phyloP scores from a whole-genome alignment of 2,113 vertebrate species.

The Zosterops hypoxanthus region DNA sequence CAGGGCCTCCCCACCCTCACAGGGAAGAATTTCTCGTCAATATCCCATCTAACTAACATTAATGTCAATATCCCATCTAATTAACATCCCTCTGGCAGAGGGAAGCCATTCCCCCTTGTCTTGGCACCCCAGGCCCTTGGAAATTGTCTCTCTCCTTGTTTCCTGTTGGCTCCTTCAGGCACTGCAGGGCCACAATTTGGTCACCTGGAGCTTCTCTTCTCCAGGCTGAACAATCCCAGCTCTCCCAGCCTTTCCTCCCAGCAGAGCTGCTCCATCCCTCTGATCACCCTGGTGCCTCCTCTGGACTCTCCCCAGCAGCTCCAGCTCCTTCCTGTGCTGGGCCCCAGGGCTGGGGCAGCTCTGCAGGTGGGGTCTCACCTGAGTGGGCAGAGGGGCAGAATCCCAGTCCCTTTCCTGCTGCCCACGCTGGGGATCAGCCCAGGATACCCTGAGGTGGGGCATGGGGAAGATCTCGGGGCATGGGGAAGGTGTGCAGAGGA shows the following conservation, averaged over 20 bases:
- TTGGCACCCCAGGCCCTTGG: accelerated
- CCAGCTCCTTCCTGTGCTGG: neutral
- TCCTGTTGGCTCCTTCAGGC: accelerated
- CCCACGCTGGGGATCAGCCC: neutral
- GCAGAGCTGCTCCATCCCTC: neutral
- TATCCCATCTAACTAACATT: neutral
- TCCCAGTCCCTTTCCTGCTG: neutral
- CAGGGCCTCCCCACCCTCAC: accelerated
- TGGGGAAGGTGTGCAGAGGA: neutral
- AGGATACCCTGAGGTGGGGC: accelerated
- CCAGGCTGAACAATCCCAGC: neutral
- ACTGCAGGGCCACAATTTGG: accelerated
- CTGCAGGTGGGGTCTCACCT: neutral
- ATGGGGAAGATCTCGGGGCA: neutral
- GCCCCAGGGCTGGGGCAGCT: neutral
- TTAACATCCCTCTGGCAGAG: neutral
- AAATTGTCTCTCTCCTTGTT: neutral
- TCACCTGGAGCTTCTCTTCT: neutral
- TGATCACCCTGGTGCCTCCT: neutral
- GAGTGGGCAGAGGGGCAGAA: neutral
- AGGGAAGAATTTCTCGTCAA: accelerated
- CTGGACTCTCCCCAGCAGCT: neutral
- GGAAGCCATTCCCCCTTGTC: neutral
- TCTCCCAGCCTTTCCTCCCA: neutral
- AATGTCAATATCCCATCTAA: neutral